Percentiles rank a stretch among this genome's conserved stretches.
Conservation (phyloP, 2,888 invertebrate species). For the Eutolmus rufibarbis region DNA sequence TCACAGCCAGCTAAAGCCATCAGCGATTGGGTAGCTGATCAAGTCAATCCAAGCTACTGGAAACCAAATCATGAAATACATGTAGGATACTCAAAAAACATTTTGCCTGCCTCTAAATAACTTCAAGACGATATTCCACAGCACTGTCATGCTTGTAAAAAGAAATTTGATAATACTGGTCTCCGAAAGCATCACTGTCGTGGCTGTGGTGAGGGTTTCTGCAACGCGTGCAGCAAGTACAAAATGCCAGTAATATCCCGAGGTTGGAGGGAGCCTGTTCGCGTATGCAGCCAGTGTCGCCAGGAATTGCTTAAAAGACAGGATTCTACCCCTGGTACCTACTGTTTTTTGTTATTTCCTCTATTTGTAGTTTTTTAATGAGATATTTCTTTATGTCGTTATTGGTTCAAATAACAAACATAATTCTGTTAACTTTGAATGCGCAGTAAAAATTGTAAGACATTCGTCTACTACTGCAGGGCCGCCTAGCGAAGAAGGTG, state of each 20-base stretch:
- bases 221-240: slow-evolving; percentile 74
- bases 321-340: slow-evolving; percentile 55
- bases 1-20: slow-evolving; percentile 75
- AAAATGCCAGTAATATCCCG: slow-evolving; percentile 73
- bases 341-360: not conserved
- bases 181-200: slow-evolving; percentile 78
- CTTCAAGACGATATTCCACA: slow-evolving; percentile 52
- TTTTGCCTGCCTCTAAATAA: not conserved
- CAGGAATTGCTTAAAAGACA: slow-evolving; percentile 55
- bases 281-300: slow-evolving; percentile 77
- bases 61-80: slow-evolving; percentile 77
- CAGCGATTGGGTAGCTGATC: slow-evolving; percentile 76
- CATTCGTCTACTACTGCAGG: slow-evolving; percentile 53
- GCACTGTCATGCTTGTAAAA: slow-evolving; percentile 73
- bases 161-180: slow-evolving; percentile 66
- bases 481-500: slow-evolving; percentile 60
- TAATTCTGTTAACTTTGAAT: slow-evolving; percentile 5
- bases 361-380: not conserved
- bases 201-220: slow-evolving; percentile 81
- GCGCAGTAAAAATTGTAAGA: slow-evolving; percentile 40
- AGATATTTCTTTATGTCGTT: not conserved
- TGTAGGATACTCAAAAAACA: slow-evolving; percentile 61
- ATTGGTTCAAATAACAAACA: not conserved
- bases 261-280: slow-evolving; percentile 74
- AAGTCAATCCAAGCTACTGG: slow-evolving; percentile 80